Conservation (phyloP, 2,888 invertebrate species). For the Exephanes ischioxanthus region DNA sequence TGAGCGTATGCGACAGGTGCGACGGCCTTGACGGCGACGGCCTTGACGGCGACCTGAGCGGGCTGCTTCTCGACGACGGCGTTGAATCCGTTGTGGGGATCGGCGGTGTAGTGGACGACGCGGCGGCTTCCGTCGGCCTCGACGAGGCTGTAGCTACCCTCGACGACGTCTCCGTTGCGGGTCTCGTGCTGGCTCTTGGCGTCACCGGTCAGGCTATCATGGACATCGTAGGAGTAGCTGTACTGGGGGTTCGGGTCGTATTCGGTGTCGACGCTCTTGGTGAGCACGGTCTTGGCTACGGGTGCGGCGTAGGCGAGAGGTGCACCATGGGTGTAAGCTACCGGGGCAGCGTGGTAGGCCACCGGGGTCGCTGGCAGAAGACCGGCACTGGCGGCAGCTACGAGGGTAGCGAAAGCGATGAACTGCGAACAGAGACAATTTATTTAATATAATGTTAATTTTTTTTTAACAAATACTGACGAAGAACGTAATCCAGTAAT, state of each 20-base stretch:
- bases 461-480: background rate
- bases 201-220: conserved; percentile 66
- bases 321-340: conserved; percentile 41
- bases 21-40: conserved; percentile 50
- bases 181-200: conserved; percentile 69
- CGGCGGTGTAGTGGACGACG: conserved; percentile 70
- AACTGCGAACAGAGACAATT: conserved; percentile 50
- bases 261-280: conserved; percentile 52
- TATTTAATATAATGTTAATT: background rate
- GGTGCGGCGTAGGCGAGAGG: conserved; percentile 47
- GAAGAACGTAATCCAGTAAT: background rate
- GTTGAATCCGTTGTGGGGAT: conserved; percentile 68
- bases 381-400: conserved; percentile 67
- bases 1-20: conserved; percentile 45
- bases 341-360: conserved; percentile 56
- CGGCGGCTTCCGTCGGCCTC: conserved; percentile 70
- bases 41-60: conserved; percentile 60
- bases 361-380: conserved; percentile 43
- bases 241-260: conserved; percentile 69
- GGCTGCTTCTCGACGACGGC: conserved; percentile 69
- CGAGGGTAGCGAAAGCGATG: conserved; percentile 64
- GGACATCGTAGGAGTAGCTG: conserved; percentile 72
- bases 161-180: conserved; percentile 69
- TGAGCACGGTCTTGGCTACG: conserved; percentile 32
- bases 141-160: conserved; percentile 69